Conservation (phyloP, 2,113 vertebrate species). For the Amphilophus citrinellus region DNA sequence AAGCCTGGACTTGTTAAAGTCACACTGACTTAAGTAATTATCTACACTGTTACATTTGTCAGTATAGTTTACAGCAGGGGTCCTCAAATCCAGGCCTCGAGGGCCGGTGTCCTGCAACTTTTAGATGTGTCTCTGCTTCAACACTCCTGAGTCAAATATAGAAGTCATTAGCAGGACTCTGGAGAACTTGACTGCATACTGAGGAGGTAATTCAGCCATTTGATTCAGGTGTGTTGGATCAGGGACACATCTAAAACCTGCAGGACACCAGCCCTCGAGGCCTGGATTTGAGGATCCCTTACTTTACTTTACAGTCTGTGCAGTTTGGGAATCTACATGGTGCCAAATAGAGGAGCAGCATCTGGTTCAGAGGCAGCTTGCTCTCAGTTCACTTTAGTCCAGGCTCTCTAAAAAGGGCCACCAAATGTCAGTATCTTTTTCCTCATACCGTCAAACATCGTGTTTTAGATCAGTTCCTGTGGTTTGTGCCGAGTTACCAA, state of each 20-base stretch:
- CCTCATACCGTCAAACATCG: not conserved
- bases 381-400: not conserved
- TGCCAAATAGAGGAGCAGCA: not conserved
- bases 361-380: not conserved
- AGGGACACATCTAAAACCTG: no score
- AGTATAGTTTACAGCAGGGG: not conserved
- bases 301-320: not conserved
- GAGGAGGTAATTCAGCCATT: no score
- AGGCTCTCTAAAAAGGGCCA: slow-evolving; percentile 2
- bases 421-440: not conserved
- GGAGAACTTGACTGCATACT: no score
- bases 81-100: no score
- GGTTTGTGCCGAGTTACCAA: not conserved
- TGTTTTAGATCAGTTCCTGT: slow-evolving; percentile 1
- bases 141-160: no score
- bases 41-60: not conserved
- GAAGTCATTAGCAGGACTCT: no score
- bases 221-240: no score
- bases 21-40: not conserved
- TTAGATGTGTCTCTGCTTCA: no score
- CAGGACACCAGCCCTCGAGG: no score
- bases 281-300: no score
- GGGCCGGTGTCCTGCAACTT: no score
- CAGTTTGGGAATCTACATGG: not conserved
- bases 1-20: not conserved